phyloP scores from a whole-genome alignment of 2,888 invertebrate genomes.

The Macropis europaea region DNA sequence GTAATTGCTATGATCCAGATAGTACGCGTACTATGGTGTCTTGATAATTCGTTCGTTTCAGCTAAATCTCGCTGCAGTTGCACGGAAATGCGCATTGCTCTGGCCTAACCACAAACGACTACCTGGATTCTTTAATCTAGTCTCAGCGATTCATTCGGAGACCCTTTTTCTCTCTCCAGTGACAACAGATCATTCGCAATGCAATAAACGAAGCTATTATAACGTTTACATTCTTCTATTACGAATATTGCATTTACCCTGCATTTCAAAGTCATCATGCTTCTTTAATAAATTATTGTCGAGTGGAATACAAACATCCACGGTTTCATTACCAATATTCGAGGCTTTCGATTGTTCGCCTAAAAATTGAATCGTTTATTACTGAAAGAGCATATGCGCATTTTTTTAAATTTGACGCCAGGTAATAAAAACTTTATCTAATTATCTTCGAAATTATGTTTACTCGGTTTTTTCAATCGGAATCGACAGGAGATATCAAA shows the following conservation, averaged over 20 bases:
- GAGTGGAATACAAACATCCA: too few relatives aligned
- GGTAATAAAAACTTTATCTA: too few relatives aligned
- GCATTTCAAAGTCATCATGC: background rate
- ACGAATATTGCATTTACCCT: background rate
- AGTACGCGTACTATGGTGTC: background rate
- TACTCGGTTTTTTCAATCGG: too few relatives aligned
- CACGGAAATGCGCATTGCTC: conserved; percentile 1
- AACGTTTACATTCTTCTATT: background rate
- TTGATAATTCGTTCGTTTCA: conserved; percentile 13
- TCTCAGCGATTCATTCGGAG: conserved; percentile 9
- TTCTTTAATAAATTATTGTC: background rate
- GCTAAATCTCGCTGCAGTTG: conserved; percentile 21
- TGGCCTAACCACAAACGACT: conserved; percentile 31
- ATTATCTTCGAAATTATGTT: too few relatives aligned
- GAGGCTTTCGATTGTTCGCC: too few relatives aligned
- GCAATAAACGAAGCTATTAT: background rate
- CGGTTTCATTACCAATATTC: too few relatives aligned
- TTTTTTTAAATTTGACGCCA: too few relatives aligned
- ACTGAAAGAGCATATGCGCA: too few relatives aligned
- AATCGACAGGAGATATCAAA: too few relatives aligned
- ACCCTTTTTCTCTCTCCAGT: background rate
- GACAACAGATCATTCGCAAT: conserved; percentile 10
- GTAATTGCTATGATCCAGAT: conserved; percentile 13
- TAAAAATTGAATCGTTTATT: too few relatives aligned
- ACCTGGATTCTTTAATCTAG: conserved; percentile 38